Percentiles rank a stretch among this genome's conserved stretches.
These are phyloP conservation scores for Chaetophractus vellerosus DNA, from an alignment of 2,797 vertebrate species.

Conservation along the genomic window DNA sequence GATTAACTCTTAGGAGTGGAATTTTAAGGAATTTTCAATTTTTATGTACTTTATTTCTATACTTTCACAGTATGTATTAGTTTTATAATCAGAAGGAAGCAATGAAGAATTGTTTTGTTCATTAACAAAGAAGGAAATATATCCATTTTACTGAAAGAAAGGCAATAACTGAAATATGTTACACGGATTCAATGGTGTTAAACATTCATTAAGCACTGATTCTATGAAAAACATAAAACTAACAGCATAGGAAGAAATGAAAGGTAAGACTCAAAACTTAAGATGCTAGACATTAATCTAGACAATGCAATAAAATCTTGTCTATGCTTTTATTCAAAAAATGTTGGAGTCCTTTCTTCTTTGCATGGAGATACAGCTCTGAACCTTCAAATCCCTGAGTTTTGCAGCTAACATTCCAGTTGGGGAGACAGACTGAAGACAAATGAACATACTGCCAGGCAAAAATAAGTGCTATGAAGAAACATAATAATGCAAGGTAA, in stretches of 20 bases:
- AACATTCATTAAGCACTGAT: neutral
- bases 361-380: neutral
- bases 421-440: neutral
- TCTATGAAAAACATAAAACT: neutral
- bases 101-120: neutral
- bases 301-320: neutral
- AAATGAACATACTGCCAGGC: neutral
- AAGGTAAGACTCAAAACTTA: neutral
- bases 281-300: slow-evolving; percentile 16
- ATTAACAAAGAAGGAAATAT: neutral
- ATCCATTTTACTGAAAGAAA: slow-evolving; percentile 36
- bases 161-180: neutral
- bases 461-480: neutral
- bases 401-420: neutral
- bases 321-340: neutral
- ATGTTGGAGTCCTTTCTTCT: neutral
- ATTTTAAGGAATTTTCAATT: neutral
- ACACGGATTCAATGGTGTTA: neutral
- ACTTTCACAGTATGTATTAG: neutral
- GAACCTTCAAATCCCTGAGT: neutral
- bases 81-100: slow-evolving; percentile 40
- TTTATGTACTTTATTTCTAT: neutral
- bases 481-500: neutral
- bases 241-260: neutral
- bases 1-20: neutral